These are phyloP conservation scores for Diarsia mendica DNA, from an alignment of 2,888 invertebrate genomes.

Conservation along the genomic window DNA sequence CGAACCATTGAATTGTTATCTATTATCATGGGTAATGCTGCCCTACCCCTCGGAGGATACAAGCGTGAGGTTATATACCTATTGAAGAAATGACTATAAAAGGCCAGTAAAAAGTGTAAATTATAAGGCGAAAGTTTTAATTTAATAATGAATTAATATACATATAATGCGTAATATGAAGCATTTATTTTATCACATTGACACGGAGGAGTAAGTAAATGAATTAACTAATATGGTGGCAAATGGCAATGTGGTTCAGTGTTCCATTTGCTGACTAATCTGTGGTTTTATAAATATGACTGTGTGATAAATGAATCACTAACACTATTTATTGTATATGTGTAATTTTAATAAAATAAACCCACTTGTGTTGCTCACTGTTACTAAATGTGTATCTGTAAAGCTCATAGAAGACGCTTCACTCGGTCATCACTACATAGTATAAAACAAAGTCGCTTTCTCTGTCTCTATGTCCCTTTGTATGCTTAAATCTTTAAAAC, in stretches of 20 bases:
- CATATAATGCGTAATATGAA: not conserved
- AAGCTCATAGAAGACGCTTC: not conserved
- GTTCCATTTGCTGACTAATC: conserved; percentile 18
- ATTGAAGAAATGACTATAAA: not conserved
- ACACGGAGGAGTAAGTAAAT: conserved; percentile 11
- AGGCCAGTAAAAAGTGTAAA: conserved; percentile 18
- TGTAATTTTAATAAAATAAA: conserved; percentile 2
- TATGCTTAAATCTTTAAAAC: no score
- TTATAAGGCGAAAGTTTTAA: conserved; percentile 11
- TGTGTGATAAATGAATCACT: not conserved
- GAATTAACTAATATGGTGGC: not conserved
- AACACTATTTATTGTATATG: conserved; percentile 22
- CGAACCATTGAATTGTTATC: conserved; percentile 4
- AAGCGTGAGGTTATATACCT: not conserved
- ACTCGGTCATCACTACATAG: no score
- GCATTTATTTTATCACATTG: conserved; percentile 30
- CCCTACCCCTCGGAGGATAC: no score
- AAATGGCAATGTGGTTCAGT: not conserved
- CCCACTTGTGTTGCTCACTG: not conserved
- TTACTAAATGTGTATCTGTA: not conserved
- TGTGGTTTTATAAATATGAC: conserved; percentile 20
- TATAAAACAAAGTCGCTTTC: no score
- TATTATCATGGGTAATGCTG: not conserved
- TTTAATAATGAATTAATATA: not conserved
- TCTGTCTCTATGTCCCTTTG: no score